Evolutionary conservation across 1,140 invertebrate genomes (phyloP).

Genomic region (Drosophila dunni): DNA sequence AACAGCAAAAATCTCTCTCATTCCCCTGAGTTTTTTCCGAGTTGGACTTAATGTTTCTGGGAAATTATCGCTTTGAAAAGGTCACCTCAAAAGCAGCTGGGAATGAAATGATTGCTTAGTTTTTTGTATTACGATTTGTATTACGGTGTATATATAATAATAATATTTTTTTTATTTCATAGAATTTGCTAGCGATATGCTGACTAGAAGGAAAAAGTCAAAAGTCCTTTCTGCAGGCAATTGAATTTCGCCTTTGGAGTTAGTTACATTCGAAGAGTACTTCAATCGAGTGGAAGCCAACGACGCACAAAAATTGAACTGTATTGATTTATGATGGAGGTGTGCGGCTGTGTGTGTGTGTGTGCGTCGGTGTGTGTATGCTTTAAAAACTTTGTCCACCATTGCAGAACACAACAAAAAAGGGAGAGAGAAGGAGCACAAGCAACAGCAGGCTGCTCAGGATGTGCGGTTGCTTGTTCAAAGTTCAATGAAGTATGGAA

Average conservation of each 20-base stretch:
- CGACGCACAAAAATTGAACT: slow-evolving; percentile 69
- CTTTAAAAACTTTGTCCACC: slow-evolving; percentile 60
- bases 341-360: slow-evolving; percentile 8
- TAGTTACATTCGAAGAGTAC: slow-evolving; percentile 67
- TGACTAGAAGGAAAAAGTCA: slow-evolving; percentile 39
- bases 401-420: slow-evolving; percentile 16
- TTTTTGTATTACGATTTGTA: background rate
- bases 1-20: background rate
- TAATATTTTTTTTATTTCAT: background rate
- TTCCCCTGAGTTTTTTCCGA: background rate
- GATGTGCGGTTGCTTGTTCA: slow-evolving; percentile 47
- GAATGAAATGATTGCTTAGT: slow-evolving; percentile 22
- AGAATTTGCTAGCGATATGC: slow-evolving; percentile 2
- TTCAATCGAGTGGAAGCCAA: slow-evolving; percentile 54
- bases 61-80: slow-evolving; percentile 16
- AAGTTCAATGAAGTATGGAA: slow-evolving; percentile 73
- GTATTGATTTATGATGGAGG: slow-evolving; percentile 74
- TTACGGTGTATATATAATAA: background rate
- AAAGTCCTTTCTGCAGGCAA: slow-evolving; percentile 55
- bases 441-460: slow-evolving; percentile 24
- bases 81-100: background rate
- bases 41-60: background rate
- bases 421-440: background rate
- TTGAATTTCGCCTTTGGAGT: slow-evolving; percentile 39
- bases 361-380: slow-evolving; percentile 1